Conservation (phyloP, 2,113 vertebrate species). For the Notarius lentiginosus region DNA sequence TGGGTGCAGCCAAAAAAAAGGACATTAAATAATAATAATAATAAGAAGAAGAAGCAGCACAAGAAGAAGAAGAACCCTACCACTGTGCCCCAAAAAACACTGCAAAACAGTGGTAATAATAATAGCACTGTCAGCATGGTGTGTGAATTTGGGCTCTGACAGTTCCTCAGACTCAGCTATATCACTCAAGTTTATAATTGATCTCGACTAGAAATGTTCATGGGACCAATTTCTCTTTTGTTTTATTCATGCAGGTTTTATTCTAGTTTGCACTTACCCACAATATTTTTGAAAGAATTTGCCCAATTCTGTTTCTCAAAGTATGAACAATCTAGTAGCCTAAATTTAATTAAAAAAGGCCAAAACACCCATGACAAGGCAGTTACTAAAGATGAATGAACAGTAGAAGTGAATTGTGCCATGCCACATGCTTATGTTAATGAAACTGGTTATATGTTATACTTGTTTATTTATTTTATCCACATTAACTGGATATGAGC, state of each 20-base stretch:
- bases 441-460: too few species aligned
- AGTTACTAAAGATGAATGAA: too few species aligned
- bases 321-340: too few species aligned
- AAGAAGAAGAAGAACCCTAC: background rate
- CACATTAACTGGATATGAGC: too few species aligned
- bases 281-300: background rate
- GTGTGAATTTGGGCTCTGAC: background rate
- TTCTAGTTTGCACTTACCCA: background rate
- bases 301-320: too few species aligned
- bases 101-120: background rate
- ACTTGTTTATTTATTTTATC: too few species aligned
- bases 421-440: too few species aligned
- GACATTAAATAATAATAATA: too few species aligned
- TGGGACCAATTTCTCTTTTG: background rate
- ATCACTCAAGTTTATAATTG: background rate
- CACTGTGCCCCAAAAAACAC: background rate
- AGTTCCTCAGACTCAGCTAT: background rate
- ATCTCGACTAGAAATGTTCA: background rate
- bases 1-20: background rate
- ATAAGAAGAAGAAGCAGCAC: background rate
- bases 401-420: too few species aligned
- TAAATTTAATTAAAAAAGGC: too few species aligned
- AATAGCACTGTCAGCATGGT: background rate
- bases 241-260: background rate
- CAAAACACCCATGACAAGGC: too few species aligned